phyloP scores from a whole-genome alignment of 1,140 invertebrate species.

The Platyscapa corneri region DNA sequence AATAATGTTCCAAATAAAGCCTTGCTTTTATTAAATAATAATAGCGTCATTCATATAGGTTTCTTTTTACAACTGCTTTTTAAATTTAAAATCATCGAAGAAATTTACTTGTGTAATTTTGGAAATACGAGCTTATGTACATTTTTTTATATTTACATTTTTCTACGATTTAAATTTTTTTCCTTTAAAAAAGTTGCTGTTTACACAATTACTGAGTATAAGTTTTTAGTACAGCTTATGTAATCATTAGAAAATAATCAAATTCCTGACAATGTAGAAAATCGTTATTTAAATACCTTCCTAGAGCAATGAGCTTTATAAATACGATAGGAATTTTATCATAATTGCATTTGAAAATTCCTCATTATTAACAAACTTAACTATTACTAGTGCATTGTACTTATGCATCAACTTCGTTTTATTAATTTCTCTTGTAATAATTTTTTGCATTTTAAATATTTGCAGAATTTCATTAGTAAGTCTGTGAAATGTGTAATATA shows the following conservation, averaged over 20 bases:
- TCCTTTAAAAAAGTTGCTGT: neutral
- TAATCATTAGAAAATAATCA: neutral
- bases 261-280: too few species aligned
- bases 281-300: too few species aligned
- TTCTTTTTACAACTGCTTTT: neutral
- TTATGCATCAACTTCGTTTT: too few species aligned
- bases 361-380: too few species aligned
- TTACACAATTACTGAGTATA: neutral
- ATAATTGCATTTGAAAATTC: too few species aligned
- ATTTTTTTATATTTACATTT: neutral
- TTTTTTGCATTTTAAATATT: too few species aligned
- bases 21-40: conserved; percentile 25
- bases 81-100: neutral
- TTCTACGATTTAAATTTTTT: neutral
- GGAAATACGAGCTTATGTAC: neutral
- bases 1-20: conserved; percentile 17
- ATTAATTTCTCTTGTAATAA: too few species aligned
- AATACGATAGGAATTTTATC: too few species aligned
- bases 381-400: too few species aligned
- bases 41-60: neutral
- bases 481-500: too few species aligned
- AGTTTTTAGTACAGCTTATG: neutral
- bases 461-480: too few species aligned
- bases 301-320: too few species aligned
- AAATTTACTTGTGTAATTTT: neutral